These are phyloP conservation scores for Dioctria linearis DNA, from an alignment of 2,888 invertebrate genomes.

Conservation along the genomic window DNA sequence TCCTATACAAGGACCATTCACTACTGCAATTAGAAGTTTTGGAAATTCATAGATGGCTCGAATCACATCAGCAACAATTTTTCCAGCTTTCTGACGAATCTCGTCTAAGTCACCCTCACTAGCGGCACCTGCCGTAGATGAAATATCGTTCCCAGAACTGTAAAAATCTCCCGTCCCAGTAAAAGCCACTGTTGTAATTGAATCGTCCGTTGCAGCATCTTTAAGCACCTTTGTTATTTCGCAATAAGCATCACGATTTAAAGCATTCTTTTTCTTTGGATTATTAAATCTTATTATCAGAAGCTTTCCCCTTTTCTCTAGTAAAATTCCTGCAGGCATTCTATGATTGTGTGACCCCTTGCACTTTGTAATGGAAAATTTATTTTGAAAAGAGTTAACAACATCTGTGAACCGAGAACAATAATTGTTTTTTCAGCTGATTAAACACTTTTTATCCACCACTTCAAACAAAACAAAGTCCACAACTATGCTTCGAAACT, in stretches of 20 bases:
- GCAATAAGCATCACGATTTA: constrained; percentile 79
- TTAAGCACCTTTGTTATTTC: constrained; percentile 77
- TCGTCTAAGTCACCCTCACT: constrained; percentile 62
- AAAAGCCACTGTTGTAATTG: constrained; percentile 80
- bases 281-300: constrained; percentile 80
- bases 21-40: constrained; percentile 88
- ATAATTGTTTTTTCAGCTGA: no score
- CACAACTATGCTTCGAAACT: no score
- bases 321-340: neutral
- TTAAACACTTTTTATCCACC: no score
- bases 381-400: no score
- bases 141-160: constrained; percentile 87
- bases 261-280: constrained; percentile 86
- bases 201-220: constrained; percentile 79
- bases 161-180: constrained; percentile 88
- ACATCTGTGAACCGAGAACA: no score
- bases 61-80: constrained; percentile 76
- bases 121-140: constrained; percentile 18
- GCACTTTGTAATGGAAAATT: no score
- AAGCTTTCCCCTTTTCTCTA: constrained; percentile 70
- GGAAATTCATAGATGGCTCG: constrained; percentile 87
- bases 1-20: constrained; percentile 97
- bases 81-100: constrained; percentile 64
- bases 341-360: no score
- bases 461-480: no score